Conservation (phyloP, 2,113 vertebrate species). For the Taxidea taxus region DNA sequence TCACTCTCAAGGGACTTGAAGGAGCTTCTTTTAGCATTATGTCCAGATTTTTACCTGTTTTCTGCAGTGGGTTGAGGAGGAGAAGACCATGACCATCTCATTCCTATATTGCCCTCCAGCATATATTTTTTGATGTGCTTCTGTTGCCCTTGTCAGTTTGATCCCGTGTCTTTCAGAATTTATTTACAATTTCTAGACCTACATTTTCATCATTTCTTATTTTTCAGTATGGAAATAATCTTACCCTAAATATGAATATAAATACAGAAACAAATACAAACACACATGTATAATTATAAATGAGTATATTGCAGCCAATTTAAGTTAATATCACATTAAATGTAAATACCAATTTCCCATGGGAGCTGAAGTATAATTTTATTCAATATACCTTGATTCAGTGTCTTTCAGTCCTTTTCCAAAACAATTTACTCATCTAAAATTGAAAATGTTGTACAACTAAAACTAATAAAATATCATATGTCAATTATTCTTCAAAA, state of each 20-base stretch:
- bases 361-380: background rate
- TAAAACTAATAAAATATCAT: background rate
- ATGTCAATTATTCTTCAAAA: background rate
- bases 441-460: background rate
- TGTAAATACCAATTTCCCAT: background rate
- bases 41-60: background rate
- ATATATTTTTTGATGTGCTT: background rate
- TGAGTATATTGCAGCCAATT: background rate
- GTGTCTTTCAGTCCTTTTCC: background rate
- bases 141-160: background rate
- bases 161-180: background rate
- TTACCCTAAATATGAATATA: background rate
- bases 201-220: background rate
- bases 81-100: too few relatives aligned
- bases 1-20: background rate
- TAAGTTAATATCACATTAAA: background rate
- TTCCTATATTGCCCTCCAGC: background rate
- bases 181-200: background rate
- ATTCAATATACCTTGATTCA: background rate
- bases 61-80: background rate
- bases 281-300: background rate
- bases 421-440: constrained; percentile 19
- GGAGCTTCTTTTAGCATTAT: background rate
- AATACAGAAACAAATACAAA: background rate
- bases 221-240: background rate